Conservation (phyloP, 2,797 vertebrate species). For the Mormyrops attenuatus region DNA sequence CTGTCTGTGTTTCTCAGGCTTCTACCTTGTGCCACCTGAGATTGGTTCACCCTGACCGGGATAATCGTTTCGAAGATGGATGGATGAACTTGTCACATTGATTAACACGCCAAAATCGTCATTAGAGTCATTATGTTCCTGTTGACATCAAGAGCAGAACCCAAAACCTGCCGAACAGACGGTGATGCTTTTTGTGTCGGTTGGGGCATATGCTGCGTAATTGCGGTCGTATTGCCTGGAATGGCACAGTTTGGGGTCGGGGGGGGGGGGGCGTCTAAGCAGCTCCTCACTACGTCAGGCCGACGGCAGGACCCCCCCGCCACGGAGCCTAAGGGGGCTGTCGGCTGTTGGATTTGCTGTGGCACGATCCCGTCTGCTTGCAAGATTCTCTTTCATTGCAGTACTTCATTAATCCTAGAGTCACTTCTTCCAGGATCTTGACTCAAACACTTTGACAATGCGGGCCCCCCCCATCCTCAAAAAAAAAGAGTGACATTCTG, state of each 20-base stretch:
- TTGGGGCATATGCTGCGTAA: neutral
- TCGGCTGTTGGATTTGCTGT: neutral
- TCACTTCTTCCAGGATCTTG: neutral
- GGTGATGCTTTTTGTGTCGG: neutral
- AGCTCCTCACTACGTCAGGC: neutral
- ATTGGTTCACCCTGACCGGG: neutral
- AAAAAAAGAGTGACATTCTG: neutral
- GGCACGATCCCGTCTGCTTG: neutral
- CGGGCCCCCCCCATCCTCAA: neutral
- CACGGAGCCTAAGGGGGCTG: neutral
- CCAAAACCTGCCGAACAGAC: neutral
- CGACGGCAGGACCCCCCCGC: neutral
- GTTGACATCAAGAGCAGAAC: neutral
- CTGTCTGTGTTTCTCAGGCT: neutral
- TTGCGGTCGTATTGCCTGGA: neutral
- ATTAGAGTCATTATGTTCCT: neutral
- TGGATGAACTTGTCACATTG: neutral
- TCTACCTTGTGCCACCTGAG: neutral
- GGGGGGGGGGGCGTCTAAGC: neutral
- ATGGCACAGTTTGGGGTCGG: neutral
- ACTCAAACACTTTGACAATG: neutral
- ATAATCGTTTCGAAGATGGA: neutral
- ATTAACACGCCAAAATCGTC: neutral
- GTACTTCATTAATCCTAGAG: neutral
- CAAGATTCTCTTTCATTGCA: neutral